These are phyloP conservation scores for Coregonus ussuriensis DNA, from an alignment of 2,797 vertebrate genomes.

Conservation along the genomic window DNA sequence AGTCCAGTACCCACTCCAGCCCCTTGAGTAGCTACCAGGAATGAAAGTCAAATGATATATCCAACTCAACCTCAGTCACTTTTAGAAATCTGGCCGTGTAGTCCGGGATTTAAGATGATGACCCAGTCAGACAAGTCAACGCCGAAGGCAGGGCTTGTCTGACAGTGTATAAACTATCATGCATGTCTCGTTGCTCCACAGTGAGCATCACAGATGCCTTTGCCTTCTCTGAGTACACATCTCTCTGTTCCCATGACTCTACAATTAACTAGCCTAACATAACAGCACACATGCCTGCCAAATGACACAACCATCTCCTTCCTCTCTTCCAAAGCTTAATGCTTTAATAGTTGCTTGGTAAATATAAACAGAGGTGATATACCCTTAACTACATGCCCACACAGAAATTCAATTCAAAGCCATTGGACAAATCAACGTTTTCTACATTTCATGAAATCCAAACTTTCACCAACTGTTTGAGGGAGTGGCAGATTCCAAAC, in stretches of 20 bases:
- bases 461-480: neutral
- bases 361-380: neutral
- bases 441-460: neutral
- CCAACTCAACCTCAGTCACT: neutral
- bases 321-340: neutral
- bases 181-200: neutral
- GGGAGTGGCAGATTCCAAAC: neutral
- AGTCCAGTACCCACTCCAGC: neutral
- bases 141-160: neutral
- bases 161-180: neutral
- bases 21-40: neutral
- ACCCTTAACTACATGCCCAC: neutral
- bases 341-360: neutral
- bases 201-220: constrained; percentile 16
- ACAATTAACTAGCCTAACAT: neutral
- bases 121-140: neutral
- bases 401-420: neutral
- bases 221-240: neutral
- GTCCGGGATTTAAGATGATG: constrained; percentile 7
- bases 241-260: neutral
- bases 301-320: neutral
- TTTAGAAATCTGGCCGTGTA: neutral
- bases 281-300: neutral
- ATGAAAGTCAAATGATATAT: neutral
- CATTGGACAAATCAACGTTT: neutral